Base-by-base conservation (phyloP, 1,140 invertebrate genomes). In the Lysiphlebus fabarum region DNA sequence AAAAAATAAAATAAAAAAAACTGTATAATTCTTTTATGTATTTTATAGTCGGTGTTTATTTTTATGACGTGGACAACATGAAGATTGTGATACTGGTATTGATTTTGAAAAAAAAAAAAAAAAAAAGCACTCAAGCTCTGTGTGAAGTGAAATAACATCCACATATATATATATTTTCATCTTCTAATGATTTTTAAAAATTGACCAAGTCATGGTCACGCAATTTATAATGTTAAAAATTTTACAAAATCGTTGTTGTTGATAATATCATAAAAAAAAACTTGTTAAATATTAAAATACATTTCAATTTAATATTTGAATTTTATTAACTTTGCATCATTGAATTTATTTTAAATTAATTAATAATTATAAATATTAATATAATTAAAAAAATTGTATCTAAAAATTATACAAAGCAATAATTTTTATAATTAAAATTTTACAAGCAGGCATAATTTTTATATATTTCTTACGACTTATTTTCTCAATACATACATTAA, bases 381-480 rank as follows among this genome's bases (percentile, higher is more conserved):
- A 41, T 10, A 53, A 26, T 42, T 7, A 42, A 36, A 14, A 55
- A 5, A 9, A 7, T 42, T 12, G n/a, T n/a, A 44, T 34, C 36
- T 17, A 11, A 34, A 11, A 37, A 51, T 37, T n/a, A n/a, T n/a
- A 7, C 36, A 8, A 12, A 41, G 11, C 34, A 49, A 49, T 49
- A 10, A n/a, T n/a, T n/a, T n/a, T 56, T 33, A n/a, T 48, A 7
- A 5, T n/a, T 10, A 38, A 41, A 59, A 53, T 43, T 51, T 54
- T 37, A 51, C 58, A 54, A 11, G 5, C 41, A 26, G 17, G 17
- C 17, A 26, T 26, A 26, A 26, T 26, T 0, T 26, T 2, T 44
- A 43, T 37, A 37, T 47, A 48, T 59, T 59, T 59, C 58, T 53
- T 59, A 59, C 58, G 58, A 59, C 51, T 53, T 17, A 59, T 59